A percentile compares a stretch with the other conserved stretches of the same genome.
Evolutionary conservation across 2,797 vertebrate genomes (phyloP).

Genomic region (Triplophysa yarkandensis): DNA sequence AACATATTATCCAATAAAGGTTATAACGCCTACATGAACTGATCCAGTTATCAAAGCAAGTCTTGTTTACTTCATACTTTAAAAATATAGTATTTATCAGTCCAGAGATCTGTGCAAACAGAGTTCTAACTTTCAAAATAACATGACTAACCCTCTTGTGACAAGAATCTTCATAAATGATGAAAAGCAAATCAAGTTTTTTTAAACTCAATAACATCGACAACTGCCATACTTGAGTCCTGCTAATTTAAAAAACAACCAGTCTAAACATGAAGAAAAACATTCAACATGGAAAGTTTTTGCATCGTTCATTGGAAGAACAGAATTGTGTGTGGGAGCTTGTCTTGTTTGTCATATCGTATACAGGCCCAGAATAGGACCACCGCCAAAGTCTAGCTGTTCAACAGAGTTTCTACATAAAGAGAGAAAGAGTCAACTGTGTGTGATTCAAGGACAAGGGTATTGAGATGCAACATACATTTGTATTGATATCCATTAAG

Average conservation of each 20-base stretch:
- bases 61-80: constrained; percentile 14
- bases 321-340: neutral
- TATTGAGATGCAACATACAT: neutral
- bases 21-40: neutral
- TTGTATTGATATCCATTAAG: too few species aligned
- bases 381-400: neutral
- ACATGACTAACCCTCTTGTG: constrained; percentile 21
- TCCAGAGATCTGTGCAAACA: constrained; percentile 15
- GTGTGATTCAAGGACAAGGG: too few species aligned
- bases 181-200: constrained; percentile 27
- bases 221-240: constrained; percentile 20
- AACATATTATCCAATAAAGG: neutral
- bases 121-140: constrained; percentile 21
- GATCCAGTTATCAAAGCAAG: neutral
- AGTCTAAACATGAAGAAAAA: constrained; percentile 26
- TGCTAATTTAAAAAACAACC: constrained; percentile 26
- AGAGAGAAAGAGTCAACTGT: neutral
- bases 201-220: constrained; percentile 27
- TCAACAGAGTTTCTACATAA: neutral
- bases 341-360: constrained; percentile 27
- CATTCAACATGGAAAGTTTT: constrained; percentile 24
- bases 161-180: constrained; percentile 25
- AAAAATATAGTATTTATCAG: constrained; percentile 35
- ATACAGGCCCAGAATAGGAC: constrained; percentile 14
- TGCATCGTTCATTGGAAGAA: constrained; percentile 18